Percentiles rank a stretch among this genome's conserved stretches.
These are phyloP conservation scores for Bombus waltoni DNA, from an alignment of 1,140 invertebrate species.

Conservation along the genomic window DNA sequence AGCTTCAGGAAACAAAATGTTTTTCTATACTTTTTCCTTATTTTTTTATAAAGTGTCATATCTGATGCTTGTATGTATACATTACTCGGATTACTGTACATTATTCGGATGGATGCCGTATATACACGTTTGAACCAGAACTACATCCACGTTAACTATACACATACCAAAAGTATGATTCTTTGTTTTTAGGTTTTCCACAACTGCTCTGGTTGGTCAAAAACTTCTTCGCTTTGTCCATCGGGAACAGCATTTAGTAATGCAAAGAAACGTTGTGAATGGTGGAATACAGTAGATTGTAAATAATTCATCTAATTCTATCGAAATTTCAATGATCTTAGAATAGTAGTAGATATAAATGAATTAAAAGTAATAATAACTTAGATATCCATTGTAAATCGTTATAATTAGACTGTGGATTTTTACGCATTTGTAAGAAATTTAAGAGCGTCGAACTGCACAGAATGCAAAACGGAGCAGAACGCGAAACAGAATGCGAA, in stretches of 20 bases:
- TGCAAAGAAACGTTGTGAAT: constrained; percentile 83
- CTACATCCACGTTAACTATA: too few species aligned
- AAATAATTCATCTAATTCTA: constrained; percentile 4
- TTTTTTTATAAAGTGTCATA: too few species aligned
- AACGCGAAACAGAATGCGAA: too few species aligned
- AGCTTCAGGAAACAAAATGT: too few species aligned
- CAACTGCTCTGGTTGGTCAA: constrained; percentile 78
- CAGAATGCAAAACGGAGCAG: too few species aligned
- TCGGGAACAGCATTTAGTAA: constrained; percentile 84
- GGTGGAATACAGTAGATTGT: constrained; percentile 84
- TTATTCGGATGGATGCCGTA: too few species aligned
- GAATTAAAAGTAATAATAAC: not conserved
- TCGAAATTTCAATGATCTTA: not conserved
- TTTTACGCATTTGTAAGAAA: too few species aligned
- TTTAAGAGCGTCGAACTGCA: rapidly evolving
- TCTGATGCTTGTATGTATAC: too few species aligned
- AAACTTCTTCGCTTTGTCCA: constrained; percentile 83
- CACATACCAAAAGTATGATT: not conserved
- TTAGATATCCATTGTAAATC: not conserved
- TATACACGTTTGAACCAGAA: not conserved
- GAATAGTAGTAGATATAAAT: not conserved
- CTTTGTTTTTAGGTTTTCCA: constrained; percentile 81
- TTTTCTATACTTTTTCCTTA: too few species aligned
- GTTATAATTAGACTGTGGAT: too few species aligned
- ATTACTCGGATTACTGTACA: too few species aligned